Evolutionary conservation across 2,888 invertebrate genomes (phyloP), one percentile per base, ranked within the genome.

Genomic region (Colletes collaris): DNA sequence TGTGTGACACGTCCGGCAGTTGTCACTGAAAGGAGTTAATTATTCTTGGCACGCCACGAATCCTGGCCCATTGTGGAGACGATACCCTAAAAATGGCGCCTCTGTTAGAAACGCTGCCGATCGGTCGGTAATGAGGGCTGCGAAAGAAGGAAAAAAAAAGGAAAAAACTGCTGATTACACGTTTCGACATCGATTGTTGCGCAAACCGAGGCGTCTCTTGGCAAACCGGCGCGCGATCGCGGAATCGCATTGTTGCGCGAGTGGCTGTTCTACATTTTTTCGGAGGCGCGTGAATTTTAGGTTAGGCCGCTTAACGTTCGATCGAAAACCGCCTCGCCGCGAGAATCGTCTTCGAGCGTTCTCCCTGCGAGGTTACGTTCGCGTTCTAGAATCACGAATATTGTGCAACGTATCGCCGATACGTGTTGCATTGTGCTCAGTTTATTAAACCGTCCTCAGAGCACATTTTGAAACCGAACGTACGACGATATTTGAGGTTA

Each of bases 101-200:
- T 10, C 19, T 58, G 40, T 60, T 59, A 59, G 63, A 78, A 64
- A 67, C 50, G 59, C 62, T n/a, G 44, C 27, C 55, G 64, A 73
- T 64, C 53, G 55, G 10, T 50, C 50, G 19, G 59, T 44, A 65
- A 78, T 50, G 79, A 76, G 71, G 53, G 68, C 74, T 60, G 73
- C 76, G 78, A 76, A 77, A 81, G 80, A 69, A 77, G 78, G 70
- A 74, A 79, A 73, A 79, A 53, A 76, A 73, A 76, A 4, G 8
- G 40, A 40, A 35, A 82, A 81, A 77, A 74, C 65, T 67, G 85
- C 79, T 76, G 83, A 84, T 81, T 81, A 78, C 72, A 59, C 72
- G 77, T 84, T 86, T 84, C 79, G 60, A 74, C 84, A 76, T 55
- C 72, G 73, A 81, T 71, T 79, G 68, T 81, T 81, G 64, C 77